Conservation (phyloP, 1,140 invertebrate genomes). For the Drosophila prosaltans region DNA sequence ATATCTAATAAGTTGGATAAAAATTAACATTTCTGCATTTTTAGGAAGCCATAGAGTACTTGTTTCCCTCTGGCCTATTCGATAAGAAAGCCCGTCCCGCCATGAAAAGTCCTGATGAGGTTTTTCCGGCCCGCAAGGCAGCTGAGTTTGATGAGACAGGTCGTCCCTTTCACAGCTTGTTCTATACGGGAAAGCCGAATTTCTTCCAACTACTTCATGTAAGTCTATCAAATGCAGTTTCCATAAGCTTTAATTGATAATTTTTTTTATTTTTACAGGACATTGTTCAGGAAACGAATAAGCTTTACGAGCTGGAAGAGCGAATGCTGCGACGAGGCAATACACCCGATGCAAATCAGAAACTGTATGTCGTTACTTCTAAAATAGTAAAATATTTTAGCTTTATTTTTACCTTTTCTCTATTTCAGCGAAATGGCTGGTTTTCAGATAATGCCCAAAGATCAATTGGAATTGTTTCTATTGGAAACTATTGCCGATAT, state of each 20-base stretch:
- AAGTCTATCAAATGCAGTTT: constrained; percentile 63
- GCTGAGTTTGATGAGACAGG: constrained; percentile 96
- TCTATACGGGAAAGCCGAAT: constrained; percentile 94
- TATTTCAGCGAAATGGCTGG: constrained; percentile 84
- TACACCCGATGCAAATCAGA: constrained; percentile 85
- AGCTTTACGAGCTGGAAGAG: constrained; percentile 88
- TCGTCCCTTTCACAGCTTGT: constrained; percentile 93
- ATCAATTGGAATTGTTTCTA: constrained; percentile 87
- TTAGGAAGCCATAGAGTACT: constrained; percentile 93
- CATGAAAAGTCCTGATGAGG: constrained; percentile 93
- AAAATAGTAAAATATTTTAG: too few relatives aligned
- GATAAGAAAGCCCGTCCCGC: constrained; percentile 91
- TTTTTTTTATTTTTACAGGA: constrained; percentile 83
- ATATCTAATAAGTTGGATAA: background rate
- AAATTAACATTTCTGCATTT: constrained; percentile 47
- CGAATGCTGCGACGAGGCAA: constrained; percentile 86
- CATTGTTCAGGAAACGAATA: constrained; percentile 86
- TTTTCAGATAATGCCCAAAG: constrained; percentile 88
- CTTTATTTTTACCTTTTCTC: too few relatives aligned
- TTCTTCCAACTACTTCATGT: constrained; percentile 94
- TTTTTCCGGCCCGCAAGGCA: constrained; percentile 93
- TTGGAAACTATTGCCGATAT: constrained; percentile 89
- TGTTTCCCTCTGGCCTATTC: constrained; percentile 96
- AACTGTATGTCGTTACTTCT: too few relatives aligned
- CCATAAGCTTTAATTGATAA: background rate